Base-by-base conservation (phyloP, 2,888 invertebrate species). In the Pristionchus fissidentatus region DNA sequence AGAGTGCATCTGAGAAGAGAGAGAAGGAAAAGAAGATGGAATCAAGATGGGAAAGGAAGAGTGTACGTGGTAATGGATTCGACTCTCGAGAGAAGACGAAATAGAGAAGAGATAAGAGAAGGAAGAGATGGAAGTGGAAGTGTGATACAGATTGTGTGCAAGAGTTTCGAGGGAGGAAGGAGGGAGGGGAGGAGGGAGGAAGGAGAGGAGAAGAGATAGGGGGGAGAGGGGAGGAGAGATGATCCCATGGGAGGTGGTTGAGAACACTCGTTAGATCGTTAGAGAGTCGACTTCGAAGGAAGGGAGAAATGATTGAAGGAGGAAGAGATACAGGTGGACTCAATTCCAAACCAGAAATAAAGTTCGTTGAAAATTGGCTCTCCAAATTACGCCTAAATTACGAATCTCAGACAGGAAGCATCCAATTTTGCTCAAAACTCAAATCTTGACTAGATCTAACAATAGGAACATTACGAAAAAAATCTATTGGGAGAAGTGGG, bases 281-380 rank as follows among this genome's bases (percentile, higher is more conserved):
- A 79, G 57, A 57, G 52, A 55, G 29, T 29, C 52, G n/a, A 35
- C 29, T 29, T 46, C 43, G 43, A 49, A 77, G 38, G 32, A 41
- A 52, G 49, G 79, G 79, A 55, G n/a, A n/a, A 13, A 79, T 38
- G 79, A 79, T 38, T 52, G 79, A 79, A 49, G 79, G 35, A 22
- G 38, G 66, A 35, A 38, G 66, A 38, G 57, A 22, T 22, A 57
- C 38, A 52, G 55, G 79, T 38, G n/a, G 57, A 57, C 38, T 38
- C 66, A 19, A 19, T 22, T 19, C 49, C 10, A 70, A 70, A 19
- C 0, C 35, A 70, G 8, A 10, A 22, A 70, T 49, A 19, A 49
- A 10, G 19, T 49, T n/a, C n/a, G 22, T 66, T 22, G 66, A 38
- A 19, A 22, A 22, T n/a, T 15, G 66, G 66, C 35, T 22, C 38